These are phyloP conservation scores for Emys orbicularis DNA, from an alignment of 2,797 vertebrate species.

Conservation along the genomic window DNA sequence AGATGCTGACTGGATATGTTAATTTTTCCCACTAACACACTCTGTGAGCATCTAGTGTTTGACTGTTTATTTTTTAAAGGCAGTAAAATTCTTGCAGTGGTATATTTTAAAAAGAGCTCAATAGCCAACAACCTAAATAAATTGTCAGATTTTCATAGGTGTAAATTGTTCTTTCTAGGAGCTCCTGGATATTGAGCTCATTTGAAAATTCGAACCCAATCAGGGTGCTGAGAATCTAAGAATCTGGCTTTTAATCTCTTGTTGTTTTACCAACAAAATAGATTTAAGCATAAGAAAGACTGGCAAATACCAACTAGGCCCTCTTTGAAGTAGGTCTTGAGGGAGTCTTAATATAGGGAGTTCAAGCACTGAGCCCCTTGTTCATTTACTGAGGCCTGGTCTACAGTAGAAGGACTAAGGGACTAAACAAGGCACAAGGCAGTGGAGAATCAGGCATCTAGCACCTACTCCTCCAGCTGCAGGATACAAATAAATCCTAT, in stretches of 20 bases:
- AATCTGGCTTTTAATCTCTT: not conserved
- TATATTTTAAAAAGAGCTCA: conserved; percentile 14
- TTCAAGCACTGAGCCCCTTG: not conserved
- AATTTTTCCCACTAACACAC: not conserved
- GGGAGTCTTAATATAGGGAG: not conserved
- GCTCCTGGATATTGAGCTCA: not conserved
- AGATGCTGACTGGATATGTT: not conserved
- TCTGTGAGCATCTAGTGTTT: not conserved
- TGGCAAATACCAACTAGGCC: not conserved
- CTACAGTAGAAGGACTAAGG: too few relatives aligned
- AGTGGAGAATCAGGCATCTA: not conserved
- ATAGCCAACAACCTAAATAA: not conserved
- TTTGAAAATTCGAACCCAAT: conserved; percentile 12
- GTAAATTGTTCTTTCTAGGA: conserved; percentile 23
- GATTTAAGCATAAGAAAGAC: not conserved
- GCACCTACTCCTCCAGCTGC: not conserved
- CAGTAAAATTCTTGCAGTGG: not conserved
- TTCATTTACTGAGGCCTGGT: not conserved
- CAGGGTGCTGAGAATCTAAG: not conserved
- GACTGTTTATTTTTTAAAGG: not conserved
- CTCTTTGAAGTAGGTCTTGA: conserved; percentile 8
- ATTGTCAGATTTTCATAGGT: not conserved
- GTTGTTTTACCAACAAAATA: not conserved
- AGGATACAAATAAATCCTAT: fast-evolving
- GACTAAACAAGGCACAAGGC: not conserved